A percentile compares a stretch with the other conserved stretches of the same genome.
Evolutionary conservation across 2,797 vertebrate species (phyloP).

Genomic region (Protonibea diacanthus): DNA sequence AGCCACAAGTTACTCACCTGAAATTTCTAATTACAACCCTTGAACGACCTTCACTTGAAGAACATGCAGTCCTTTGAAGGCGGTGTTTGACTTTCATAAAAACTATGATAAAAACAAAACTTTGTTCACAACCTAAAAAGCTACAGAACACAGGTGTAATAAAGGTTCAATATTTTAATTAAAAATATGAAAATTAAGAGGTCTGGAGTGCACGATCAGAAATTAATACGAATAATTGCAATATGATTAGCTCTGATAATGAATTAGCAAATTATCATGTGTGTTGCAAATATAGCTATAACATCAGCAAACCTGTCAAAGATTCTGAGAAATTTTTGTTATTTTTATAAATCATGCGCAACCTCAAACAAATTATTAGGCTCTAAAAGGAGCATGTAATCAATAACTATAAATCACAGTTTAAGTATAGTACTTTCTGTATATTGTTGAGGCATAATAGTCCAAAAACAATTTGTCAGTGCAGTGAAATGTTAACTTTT

Average conservation of each 20-base stretch:
- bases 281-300: neutral
- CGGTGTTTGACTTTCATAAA: neutral
- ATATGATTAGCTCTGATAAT: neutral
- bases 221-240: neutral
- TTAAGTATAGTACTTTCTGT: neutral
- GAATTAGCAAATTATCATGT: neutral
- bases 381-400: neutral
- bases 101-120: neutral
- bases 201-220: neutral
- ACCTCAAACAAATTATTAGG: neutral
- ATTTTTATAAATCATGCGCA: too few species aligned
- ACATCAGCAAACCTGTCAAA: neutral
- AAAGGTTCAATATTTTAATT: neutral
- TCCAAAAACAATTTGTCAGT: conserved; percentile 1
- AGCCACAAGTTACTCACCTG: neutral
- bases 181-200: too few species aligned
- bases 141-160: neutral
- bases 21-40: neutral
- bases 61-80: neutral
- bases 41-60: neutral
- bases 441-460: neutral
- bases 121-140: neutral
- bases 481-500: neutral
- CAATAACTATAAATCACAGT: neutral
- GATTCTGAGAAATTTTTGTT: neutral